Percentiles rank a stretch among this genome's conserved stretches.
Evolutionary conservation across 2,797 vertebrate species (phyloP).

Genomic region (Allochrocebus solatus): DNA sequence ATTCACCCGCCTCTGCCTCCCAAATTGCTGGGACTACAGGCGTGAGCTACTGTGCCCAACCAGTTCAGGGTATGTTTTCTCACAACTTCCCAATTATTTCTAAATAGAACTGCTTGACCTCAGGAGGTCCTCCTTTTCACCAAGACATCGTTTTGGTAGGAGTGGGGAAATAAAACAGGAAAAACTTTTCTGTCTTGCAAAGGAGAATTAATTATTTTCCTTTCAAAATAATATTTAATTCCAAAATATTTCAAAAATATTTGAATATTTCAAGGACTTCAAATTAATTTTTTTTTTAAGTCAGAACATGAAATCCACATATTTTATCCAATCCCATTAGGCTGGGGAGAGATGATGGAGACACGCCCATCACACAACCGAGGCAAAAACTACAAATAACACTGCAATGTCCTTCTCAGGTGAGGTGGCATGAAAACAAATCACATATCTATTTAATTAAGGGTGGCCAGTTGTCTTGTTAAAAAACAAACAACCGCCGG

Average conservation of each 20-base stretch:
- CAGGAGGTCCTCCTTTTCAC: not conserved
- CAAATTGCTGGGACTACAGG: not conserved
- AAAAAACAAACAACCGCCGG: not conserved
- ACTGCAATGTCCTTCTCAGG: not conserved
- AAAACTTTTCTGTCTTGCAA: not conserved
- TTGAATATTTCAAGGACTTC: not conserved
- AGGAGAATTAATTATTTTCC: not conserved
- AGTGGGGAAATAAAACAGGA: not conserved
- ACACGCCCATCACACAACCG: not conserved
- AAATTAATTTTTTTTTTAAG: not conserved
- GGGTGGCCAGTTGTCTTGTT: not conserved
- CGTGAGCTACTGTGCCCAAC: not conserved
- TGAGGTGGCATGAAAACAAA: not conserved
- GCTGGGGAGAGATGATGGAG: not conserved
- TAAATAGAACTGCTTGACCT: constrained; percentile 2
- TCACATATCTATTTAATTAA: not conserved
- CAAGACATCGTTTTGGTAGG: not conserved
- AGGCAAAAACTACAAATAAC: not conserved
- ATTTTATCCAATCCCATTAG: not conserved
- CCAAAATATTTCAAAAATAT: not conserved
- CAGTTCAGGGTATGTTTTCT: not conserved
- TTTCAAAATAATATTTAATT: not conserved
- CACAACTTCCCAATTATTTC: not conserved
- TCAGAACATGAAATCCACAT: not conserved
- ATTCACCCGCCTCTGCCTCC: not conserved